Base-by-base conservation (phyloP, 30 jellyfish, hydroid and myxozoan species). In the Aurelia aurita region DNA sequence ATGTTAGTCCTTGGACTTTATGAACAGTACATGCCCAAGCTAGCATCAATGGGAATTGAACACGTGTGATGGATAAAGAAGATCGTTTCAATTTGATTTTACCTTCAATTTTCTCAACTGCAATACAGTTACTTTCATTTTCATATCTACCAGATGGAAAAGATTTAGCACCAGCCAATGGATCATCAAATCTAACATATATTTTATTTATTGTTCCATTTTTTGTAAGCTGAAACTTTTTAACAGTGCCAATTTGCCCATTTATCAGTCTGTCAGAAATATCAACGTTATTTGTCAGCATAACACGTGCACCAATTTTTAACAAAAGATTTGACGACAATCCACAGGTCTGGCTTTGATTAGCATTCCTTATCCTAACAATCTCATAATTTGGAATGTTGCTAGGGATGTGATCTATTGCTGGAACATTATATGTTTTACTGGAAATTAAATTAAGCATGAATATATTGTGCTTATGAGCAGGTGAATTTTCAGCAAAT, bases 241-340 rank as follows among this genome's bases (percentile, higher is more conserved):
- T 25, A 18, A 74, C 54, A 45, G 87, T 74, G 29, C 80, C 87
- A 74, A 74, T 74, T 54, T 74, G 87, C 19, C 83, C 86, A 78
- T 62, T 78, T 67, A 78, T 78, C 73, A 78, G 58, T 39, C 89
- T 78, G 60, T 55, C 89, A 25, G 22, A 79, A 57, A 78, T 78
- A 39, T 58, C 82, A 58, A 78, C 28, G 59, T 78, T 58, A 26
- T 22, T 28, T 16, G 89, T 78, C 51, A 78, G 66, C 89, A 47
- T 47, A 47, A 47, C 59, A 47, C 59, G 59, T 21, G 83, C 83
- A 71, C 51, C 83, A 4, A 71, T 58, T 44, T 71, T 71, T 26
- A 71, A 44, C 15, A 23, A 31, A 35, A 74, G 31, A 10, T 53
- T n/a, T 26, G 15, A 74, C 4, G 77, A 5, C 4, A 74, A 53